Percentiles rank a stretch among this genome's conserved stretches.
These are phyloP conservation scores for Aradophagus sp. DNA, from an alignment of 1,140 invertebrate genomes.

Conservation along the genomic window DNA sequence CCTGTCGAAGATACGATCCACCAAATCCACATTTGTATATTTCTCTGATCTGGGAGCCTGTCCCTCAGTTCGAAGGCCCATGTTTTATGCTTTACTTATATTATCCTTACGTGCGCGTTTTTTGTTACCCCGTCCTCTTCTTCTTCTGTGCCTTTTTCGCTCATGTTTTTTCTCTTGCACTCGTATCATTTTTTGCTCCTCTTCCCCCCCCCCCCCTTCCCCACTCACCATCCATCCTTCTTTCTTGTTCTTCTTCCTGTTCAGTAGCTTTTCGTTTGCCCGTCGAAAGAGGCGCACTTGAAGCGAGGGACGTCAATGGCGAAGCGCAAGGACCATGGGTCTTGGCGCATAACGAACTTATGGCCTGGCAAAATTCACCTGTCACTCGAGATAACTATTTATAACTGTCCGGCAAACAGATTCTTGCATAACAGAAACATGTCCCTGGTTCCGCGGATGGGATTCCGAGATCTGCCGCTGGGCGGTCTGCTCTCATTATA, in stretches of 20 bases:
- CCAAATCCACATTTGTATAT: constrained; percentile 71
- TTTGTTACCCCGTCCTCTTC: constrained; percentile 20
- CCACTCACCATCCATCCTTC: neutral
- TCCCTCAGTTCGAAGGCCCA: constrained; percentile 33
- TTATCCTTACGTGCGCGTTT: constrained; percentile 43
- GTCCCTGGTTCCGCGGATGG: constrained; percentile 14
- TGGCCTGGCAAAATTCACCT: constrained; percentile 64
- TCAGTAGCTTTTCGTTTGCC: neutral
- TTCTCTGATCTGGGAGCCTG: constrained; percentile 48
- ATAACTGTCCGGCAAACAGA: constrained; percentile 57
- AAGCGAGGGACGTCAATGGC: too few relatives aligned
- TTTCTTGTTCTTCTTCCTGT: neutral
- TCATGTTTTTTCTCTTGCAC: constrained; percentile 23
- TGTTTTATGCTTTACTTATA: constrained; percentile 56
- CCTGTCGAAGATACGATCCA: constrained; percentile 61
- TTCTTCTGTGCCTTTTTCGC: constrained; percentile 24
- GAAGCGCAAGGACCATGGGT: neutral
- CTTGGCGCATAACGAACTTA: constrained; percentile 42
- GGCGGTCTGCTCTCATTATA: constrained; percentile 46
- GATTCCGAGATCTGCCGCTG: constrained; percentile 17
- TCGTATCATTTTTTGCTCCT: constrained; percentile 12
- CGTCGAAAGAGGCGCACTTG: constrained; percentile 22
- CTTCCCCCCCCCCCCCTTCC: constrained; percentile 1
- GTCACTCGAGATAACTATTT: constrained; percentile 71
- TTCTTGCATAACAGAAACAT: constrained; percentile 49